Evolutionary conservation across 2,113 vertebrate species (phyloP), one percentile per base, ranked within the genome.

Genomic region (Isichthys henryi): DNA sequence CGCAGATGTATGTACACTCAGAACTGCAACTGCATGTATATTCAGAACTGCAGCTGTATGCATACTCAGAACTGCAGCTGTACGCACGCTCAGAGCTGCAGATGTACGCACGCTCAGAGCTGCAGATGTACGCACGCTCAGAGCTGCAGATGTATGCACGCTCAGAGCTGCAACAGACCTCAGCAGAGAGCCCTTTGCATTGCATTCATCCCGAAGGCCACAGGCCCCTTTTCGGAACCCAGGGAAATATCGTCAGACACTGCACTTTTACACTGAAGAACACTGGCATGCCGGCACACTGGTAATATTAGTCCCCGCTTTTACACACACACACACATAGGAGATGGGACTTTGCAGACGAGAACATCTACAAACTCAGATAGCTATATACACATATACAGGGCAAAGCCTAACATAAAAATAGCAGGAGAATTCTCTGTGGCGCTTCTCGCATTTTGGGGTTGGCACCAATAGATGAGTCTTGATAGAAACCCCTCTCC

Each of bases 321-420:
- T 87, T 39, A 39, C 39, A 39, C 39, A 88, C 86, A 88, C 89
- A 92, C 90, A 90, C 87, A 88, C 88, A 50, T 49, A 70, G 87
- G 89, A 80, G 74, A 88, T 89, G 74, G 86, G 83, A 90, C 90
- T 87, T 91, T 91, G 43, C 88, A 84, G 90, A 89, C 88, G 15
- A 88, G 90, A 92, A 91, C 88, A 90, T 89, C 84, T 86, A 92
- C 88, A 90, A 90, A 93, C 39, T 82, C 80, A 91, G 88, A 88
- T 90, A 89, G 8, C 85, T 91, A 93, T 93, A 87, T 91, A 93
- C 91, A 92, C 86, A 45, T 77, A 84, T 87, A 90, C 58, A 87
- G 77, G 46, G 27, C 39, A 83, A 58, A 56, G 53, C 3, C 90
- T 70, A 86, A 49, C 84, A 90, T 56, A 86, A 80, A 52, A 90